These are phyloP conservation scores for Rambutsinella grinnellia DNA, from an alignment of 2,888 invertebrate genomes.

Conservation along the genomic window DNA sequence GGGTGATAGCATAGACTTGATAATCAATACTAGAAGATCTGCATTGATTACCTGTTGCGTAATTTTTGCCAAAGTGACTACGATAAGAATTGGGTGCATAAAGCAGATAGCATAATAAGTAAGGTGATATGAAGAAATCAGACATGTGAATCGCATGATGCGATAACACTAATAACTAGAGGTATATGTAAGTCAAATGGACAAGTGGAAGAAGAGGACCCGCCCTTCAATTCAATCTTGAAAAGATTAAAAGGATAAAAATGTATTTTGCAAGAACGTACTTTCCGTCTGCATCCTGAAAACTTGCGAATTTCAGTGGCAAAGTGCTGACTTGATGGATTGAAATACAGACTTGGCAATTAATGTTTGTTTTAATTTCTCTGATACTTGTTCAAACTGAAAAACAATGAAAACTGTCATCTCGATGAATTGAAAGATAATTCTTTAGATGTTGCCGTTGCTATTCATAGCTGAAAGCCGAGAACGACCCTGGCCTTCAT, in stretches of 20 bases:
- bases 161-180: neutral
- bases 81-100: too few species aligned
- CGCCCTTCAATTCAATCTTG: slow-evolving; percentile 6
- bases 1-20: neutral
- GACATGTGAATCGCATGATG: neutral
- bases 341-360: too few species aligned
- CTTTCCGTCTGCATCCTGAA: neutral
- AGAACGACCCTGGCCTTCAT: too few species aligned
- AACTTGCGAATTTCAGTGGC: too few species aligned
- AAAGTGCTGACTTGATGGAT: too few species aligned
- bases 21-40: neutral
- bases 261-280: neutral
- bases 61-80: neutral
- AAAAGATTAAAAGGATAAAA: neutral
- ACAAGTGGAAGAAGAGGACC: slow-evolving; percentile 8
- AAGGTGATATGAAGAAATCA: neutral
- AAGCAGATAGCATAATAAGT: too few species aligned
- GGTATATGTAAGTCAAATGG: neutral
- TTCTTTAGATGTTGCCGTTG: too few species aligned
- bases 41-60: neutral
- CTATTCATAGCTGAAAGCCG: too few species aligned
- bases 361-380: too few species aligned
- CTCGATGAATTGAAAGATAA: too few species aligned
- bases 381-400: too few species aligned
- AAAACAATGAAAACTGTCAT: too few species aligned